phyloP scores from a whole-genome alignment of 2,797 vertebrate genomes.

The Atherinosoma microstoma region DNA sequence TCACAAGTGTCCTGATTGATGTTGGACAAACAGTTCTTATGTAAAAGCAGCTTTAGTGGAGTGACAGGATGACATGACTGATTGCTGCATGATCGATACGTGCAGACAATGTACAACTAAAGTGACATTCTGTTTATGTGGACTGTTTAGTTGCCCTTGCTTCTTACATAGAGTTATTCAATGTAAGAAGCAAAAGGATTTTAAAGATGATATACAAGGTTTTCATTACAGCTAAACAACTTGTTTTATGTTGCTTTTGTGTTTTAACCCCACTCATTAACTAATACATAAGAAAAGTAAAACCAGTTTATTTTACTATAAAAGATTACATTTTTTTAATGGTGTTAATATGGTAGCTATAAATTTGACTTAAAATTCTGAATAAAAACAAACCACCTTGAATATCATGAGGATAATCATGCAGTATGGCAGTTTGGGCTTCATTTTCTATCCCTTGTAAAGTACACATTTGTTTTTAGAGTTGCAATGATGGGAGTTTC shows the following conservation, averaged over 20 bases:
- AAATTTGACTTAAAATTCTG: constrained; percentile 18
- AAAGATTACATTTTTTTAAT: constrained; percentile 14
- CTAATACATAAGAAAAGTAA: constrained; percentile 28
- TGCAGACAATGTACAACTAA: constrained; percentile 35
- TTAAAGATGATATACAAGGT: constrained; percentile 29
- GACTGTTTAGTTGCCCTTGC: constrained; percentile 32
- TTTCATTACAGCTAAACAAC: constrained; percentile 20
- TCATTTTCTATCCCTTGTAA: constrained; percentile 5
- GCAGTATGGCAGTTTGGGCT: constrained; percentile 2
- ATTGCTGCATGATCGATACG: constrained; percentile 53
- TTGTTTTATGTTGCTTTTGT: constrained; percentile 9
- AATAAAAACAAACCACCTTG: constrained; percentile 8
- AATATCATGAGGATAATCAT: background rate
- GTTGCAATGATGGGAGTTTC: constrained; percentile 19
- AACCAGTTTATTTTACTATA: constrained; percentile 32
- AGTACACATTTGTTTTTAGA: background rate
- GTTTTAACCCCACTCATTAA: constrained; percentile 28
- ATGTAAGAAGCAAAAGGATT: constrained; percentile 10
- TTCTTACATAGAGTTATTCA: background rate
- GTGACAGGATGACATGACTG: constrained; percentile 59
- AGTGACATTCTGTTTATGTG: constrained; percentile 31
- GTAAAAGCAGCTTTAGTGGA: constrained; percentile 57
- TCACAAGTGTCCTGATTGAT: constrained; percentile 69
- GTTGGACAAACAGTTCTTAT: constrained; percentile 55
- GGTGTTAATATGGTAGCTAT: constrained; percentile 29